Evolutionary conservation across 1,140 invertebrate species (phyloP), one percentile per base, ranked within the genome.

Genomic region (Oryctes rhinoceros): DNA sequence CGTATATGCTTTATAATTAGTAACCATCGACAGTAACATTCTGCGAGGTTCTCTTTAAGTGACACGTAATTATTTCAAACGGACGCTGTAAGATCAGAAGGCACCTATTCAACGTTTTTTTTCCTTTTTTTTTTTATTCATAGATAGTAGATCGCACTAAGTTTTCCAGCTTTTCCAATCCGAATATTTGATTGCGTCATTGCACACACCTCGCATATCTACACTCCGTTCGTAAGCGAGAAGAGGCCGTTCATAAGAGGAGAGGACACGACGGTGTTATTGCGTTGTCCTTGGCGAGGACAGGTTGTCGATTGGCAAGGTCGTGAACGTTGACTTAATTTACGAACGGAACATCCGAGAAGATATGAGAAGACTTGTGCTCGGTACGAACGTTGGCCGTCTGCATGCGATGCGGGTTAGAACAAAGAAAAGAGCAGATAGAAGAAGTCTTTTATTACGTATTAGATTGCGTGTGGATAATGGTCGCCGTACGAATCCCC

Each of bases 321-420:
- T 53, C 49, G 49, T 53, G 49, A 53, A 53, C 49, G 49, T 53
- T 53, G 49, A 53, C 49, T 53, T 53, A n/a, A n/a, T 53, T 53
- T n/a, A n/a, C 49, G 49, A 53, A 15, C 49, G 13, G 49, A 10
- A 53, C 13, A 53, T 53, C 13, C 9, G 49, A 53, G 13, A 18
- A 53, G 13, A 18, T 13, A 4, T 53, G 49, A 13, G 11, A 53
- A 30, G 24, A 30, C 24, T 30, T 30, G 24, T 30, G 24, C 2
- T 30, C 13, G 7, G 13, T 15, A 48, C 47, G 47, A 53, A 53
- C 39, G 5, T 10, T 10, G 9, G 11, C 49, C 13, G 49, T 15
- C 47, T 48, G 13, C 47, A 48, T 15, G 49, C 49, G 11, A 15
- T 18, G 9, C n/a, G 13, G 39, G 9, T 5, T 10, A 53, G 49